Base-by-base conservation (phyloP, 2,797 vertebrate genomes). In the Margarornis squamiger region DNA sequence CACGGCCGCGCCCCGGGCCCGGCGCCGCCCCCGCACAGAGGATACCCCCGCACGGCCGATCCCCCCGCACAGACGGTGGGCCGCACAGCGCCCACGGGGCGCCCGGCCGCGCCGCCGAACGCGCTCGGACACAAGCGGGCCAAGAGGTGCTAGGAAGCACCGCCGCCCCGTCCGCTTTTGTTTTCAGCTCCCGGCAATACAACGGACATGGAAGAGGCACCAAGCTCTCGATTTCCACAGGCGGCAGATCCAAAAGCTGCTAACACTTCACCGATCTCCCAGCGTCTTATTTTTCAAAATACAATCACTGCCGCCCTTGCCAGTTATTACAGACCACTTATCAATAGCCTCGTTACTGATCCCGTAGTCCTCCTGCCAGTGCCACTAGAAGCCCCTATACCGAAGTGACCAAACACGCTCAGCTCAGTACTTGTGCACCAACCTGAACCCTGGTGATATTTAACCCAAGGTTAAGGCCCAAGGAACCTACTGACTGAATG, bases 391-490 rank as follows among this genome's bases (percentile, higher is more conserved):
- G 21, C 38, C 24, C 7, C 38, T 4, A 5, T 3, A 9, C 29
- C 7, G 6, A 38, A 57, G 4, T 1, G 4, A 38, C 8, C 41
- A 15, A n/a, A n/a, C 12, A 24, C 0, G 0, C 30, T 55, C 41
- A 8, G 4, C 4, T 38, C 62, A 5, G 34, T 10, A 8, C 49
- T 23, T 16, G 2, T 26, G 9, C 52, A 24, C 24, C 32, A 30
- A 24, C 15, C 32, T 2, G 38, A 57, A 18, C 2, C 0, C 8
- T 7, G 20, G 5, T 2, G 13, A 16, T 2, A 5, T 3, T 68
- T 15, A 41, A 58, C 1, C 18, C 6, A 10, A 65, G 22, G 7
- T 36, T 30, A 34, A 26, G 10, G 66, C 36, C 20, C 3, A 1
- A 15, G 17, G 17, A 81, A 34, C 22, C 21, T 8, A 4, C 9